Conservation (phyloP, 2,113 vertebrate species). For the Mesoclemmys tuberculata region DNA sequence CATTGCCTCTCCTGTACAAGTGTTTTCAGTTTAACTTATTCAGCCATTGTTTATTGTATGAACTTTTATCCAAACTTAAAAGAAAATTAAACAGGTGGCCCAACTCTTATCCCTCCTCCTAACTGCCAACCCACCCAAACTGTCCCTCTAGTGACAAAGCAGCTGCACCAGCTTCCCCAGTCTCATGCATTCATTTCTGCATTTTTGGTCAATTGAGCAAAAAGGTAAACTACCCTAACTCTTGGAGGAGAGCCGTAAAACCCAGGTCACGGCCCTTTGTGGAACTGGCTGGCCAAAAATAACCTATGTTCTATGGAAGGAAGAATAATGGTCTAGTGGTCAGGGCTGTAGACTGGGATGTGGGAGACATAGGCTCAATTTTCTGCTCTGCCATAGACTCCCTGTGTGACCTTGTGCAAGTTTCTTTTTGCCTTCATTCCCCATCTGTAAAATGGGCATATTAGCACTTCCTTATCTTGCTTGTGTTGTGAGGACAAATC, state of each 20-base stretch:
- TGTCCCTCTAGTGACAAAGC: neutral
- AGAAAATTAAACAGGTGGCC: neutral
- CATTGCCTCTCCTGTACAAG: neutral
- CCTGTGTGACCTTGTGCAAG: conserved; percentile 18
- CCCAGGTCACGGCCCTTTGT: neutral
- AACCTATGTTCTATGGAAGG: neutral
- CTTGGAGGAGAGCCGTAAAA: neutral
- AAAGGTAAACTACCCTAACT: neutral
- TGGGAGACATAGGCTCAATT: neutral
- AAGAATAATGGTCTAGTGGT: neutral
- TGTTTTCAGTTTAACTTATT: neutral
- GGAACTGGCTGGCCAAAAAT: neutral
- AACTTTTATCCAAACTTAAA: neutral
- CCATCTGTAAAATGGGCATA: neutral
- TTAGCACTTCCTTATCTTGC: neutral
- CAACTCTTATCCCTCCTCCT: neutral
- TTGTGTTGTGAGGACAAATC: neutral
- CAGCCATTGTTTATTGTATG: neutral
- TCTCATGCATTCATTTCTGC: neutral
- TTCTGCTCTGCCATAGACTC: neutral
- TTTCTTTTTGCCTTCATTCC: neutral
- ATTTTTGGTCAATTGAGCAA: neutral
- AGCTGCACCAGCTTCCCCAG: neutral
- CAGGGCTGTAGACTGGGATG: neutral
- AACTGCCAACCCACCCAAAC: neutral